Percentiles rank a stretch among this genome's conserved stretches.
Conservation (phyloP, 1,140 invertebrate genomes). For the Caerostris extrusa region DNA sequence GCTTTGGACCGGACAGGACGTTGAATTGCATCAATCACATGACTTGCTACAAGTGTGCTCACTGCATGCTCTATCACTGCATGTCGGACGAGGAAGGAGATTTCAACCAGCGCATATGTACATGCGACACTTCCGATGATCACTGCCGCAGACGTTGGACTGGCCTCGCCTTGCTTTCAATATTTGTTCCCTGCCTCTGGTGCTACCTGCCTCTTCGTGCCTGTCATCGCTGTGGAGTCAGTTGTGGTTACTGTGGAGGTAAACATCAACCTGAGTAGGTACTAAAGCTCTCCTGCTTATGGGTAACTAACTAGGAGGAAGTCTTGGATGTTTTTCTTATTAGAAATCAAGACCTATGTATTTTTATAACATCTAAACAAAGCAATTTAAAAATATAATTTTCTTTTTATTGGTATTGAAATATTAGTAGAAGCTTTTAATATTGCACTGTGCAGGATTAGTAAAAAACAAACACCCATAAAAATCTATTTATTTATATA, state of each 20-base stretch:
- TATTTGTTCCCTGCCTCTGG: constrained; percentile 95
- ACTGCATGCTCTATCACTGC: constrained; percentile 95
- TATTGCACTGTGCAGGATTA: too few species aligned
- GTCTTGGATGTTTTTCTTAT: too few species aligned
- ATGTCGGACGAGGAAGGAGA: constrained; percentile 90
- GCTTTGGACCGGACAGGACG: constrained; percentile 93
- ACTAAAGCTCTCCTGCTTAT: neutral
- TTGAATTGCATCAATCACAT: constrained; percentile 90
- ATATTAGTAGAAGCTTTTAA: too few species aligned
- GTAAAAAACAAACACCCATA: too few species aligned
- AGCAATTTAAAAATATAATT: too few species aligned
- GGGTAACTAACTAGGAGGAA: neutral
- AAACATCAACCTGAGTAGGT: constrained; percentile 84
- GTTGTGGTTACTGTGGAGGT: constrained; percentile 90
- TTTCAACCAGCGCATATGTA: constrained; percentile 90
- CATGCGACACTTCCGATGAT: constrained; percentile 84
- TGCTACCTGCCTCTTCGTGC: constrained; percentile 93
- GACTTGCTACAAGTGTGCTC: constrained; percentile 89
- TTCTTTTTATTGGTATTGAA: too few species aligned
- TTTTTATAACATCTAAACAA: too few species aligned
- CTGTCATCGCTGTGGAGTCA: constrained; percentile 90
- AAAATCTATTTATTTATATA: too few species aligned
- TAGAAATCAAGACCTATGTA: too few species aligned
- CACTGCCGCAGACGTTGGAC: constrained; percentile 88
- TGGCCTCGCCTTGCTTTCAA: constrained; percentile 90